Evolutionary conservation across 1,140 invertebrate species (phyloP), one percentile per base, ranked within the genome.

Genomic region (Hylyphantes graminicola): DNA sequence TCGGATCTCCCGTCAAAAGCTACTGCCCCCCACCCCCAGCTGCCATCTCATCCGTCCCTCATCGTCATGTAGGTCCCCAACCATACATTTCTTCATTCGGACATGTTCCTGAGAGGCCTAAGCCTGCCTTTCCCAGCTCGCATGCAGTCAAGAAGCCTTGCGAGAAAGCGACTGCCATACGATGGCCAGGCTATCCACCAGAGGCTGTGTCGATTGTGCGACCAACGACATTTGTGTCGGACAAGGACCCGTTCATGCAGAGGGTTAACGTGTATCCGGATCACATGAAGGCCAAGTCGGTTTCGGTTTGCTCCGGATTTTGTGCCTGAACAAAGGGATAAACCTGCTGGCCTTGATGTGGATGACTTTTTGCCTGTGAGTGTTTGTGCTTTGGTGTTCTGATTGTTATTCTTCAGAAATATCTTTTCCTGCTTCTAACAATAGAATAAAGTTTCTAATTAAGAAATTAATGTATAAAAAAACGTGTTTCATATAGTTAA

Each of bases 301-400:
- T 76, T 21, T 55, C 76, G 12, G 17, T 73, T n/a, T 48, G 77
- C 50, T 17, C 21, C 86, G n/a, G 87, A 88, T 61, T 86, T 87
- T 72, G 92, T 95, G 51, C 94, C 94, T 11, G 93, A 93, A 87
- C 91, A 92, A 51, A 89, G 93, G 7, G 94, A 95, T 87, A 92
- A 92, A 87, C 93, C 94, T 50, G 92, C 93, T 72, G 94, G 94
- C 3, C 90, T 96, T 12, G 93, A 95, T 88, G 91, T 95, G 63
- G 94, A 95, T 86, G 94, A 95, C 86, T 96, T 96, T 89, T 89
- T 96, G 88, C 95, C 95, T 6, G 83, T 85, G 75, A 83, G 76
- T 67, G 53, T 64, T 55, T 48, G 6, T 1, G 57, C 57, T 61
- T 35, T 35, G 35, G 35, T 35, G 35, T 35, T 35, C 35, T 35